Conservation (phyloP, 2,113 vertebrate species). For the Merops nubicus region DNA sequence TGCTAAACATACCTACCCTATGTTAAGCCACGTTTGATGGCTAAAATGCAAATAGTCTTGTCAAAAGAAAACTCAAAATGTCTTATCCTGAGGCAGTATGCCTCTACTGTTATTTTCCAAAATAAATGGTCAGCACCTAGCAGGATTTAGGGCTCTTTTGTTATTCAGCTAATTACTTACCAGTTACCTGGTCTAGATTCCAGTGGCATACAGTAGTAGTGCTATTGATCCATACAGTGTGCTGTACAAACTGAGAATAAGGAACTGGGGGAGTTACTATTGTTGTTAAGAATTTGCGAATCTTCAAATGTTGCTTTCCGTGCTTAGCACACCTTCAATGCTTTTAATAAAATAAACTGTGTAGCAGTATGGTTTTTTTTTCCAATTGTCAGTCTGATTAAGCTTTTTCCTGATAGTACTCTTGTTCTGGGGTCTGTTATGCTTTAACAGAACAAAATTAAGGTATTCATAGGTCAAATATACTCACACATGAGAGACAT, state of each 20-base stretch:
- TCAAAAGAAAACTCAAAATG: background rate
- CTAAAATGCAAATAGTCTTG: background rate
- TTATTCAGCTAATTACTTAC: background rate
- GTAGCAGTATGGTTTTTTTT: background rate
- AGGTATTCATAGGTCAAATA: background rate
- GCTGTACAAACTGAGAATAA: background rate
- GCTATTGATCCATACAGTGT: background rate
- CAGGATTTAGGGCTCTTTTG: background rate
- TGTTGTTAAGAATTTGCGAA: background rate
- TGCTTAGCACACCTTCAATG: background rate
- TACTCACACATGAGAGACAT: background rate
- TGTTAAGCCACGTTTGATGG: background rate
- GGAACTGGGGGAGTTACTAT: background rate
- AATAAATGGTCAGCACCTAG: background rate
- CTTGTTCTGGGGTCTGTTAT: background rate
- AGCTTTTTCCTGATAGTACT: background rate
- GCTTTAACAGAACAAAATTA: background rate
- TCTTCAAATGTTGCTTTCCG: background rate
- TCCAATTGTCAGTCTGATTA: background rate
- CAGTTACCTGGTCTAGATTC: background rate
- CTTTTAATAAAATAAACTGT: background rate
- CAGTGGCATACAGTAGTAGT: background rate
- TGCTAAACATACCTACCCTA: background rate
- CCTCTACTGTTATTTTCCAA: background rate
- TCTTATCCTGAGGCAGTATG: background rate